phyloP scores from a whole-genome alignment of 2,888 invertebrate genomes.

The Auanema freiburgensis region DNA sequence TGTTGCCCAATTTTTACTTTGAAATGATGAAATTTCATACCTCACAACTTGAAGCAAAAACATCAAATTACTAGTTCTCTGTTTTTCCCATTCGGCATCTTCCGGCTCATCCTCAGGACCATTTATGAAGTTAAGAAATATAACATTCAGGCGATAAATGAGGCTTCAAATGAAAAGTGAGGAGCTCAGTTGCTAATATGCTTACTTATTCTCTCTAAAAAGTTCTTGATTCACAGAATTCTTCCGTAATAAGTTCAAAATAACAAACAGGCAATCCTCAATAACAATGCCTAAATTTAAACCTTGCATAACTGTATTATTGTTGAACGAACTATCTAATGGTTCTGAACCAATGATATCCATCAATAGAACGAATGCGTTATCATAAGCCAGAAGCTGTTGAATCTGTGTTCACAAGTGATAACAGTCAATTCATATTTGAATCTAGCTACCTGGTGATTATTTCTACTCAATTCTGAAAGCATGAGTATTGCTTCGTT shows the following conservation, averaged over 20 bases:
- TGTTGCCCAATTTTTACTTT: not conserved
- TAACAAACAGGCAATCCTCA: constrained; percentile 90
- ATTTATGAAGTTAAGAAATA: constrained; percentile 78
- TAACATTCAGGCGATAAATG: constrained; percentile 78
- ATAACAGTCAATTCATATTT: constrained; percentile 98
- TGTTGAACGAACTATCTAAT: constrained; percentile 73
- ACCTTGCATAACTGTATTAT: not conserved
- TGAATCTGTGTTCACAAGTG: constrained; percentile 88
- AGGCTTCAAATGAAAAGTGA: constrained; percentile 73
- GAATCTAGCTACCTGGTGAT: constrained; percentile 94
- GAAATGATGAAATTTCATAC: constrained; percentile 59
- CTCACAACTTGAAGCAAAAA: constrained; percentile 73
- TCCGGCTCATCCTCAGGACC: constrained; percentile 40
- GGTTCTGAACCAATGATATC: constrained; percentile 90
- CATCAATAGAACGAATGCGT: constrained; percentile 91
- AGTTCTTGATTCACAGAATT: constrained; percentile 97
- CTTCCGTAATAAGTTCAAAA: constrained; percentile 88
- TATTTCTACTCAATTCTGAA: constrained; percentile 87
- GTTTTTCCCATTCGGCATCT: constrained; percentile 70
- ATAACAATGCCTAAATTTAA: constrained; percentile 78
- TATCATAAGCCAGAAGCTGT: constrained; percentile 98
- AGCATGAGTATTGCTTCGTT: constrained; percentile 79
- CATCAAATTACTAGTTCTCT: constrained; percentile 82
- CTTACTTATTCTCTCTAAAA: constrained; percentile 78
- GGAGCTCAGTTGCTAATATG: not conserved